A percentile compares a stretch with the other conserved stretches of the same genome.
phyloP scores from a whole-genome alignment of 2,113 vertebrate genomes.

The Apteryx owenii region DNA sequence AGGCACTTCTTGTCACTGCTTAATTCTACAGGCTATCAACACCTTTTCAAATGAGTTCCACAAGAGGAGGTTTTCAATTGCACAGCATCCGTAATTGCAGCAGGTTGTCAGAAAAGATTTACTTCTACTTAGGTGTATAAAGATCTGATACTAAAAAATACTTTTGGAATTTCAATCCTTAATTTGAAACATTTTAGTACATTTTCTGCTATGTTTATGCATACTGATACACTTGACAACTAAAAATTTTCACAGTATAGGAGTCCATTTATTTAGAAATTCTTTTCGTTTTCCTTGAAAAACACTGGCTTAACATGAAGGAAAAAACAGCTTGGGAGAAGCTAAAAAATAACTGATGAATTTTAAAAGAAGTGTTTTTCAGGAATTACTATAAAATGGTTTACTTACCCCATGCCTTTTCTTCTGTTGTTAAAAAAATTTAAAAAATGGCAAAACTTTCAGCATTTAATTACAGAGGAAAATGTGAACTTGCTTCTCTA shows the following conservation, averaged over 20 bases:
- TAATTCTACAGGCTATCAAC: background rate
- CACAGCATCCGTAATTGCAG: background rate
- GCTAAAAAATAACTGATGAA: background rate
- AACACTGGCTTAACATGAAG: background rate
- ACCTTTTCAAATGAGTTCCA: conserved; percentile 3
- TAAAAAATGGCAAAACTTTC: background rate
- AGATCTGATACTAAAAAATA: background rate
- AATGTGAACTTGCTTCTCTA: background rate
- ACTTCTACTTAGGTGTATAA: background rate
- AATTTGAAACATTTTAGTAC: background rate
- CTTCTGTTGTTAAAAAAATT: background rate
- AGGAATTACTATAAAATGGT: background rate
- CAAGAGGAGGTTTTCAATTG: background rate
- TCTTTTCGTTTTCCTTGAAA: background rate
- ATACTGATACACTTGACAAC: background rate
- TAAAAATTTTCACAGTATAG: background rate
- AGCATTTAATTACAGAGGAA: background rate
- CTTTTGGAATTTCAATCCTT: background rate
- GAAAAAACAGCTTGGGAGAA: background rate
- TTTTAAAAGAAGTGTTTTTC: background rate
- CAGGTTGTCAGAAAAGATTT: conserved; percentile 34
- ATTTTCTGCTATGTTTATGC: background rate
- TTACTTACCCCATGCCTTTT: background rate
- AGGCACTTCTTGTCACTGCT: background rate
- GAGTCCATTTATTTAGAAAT: background rate